A percentile compares a stretch with the other conserved stretches of the same genome.
These are phyloP conservation scores for Tuta absoluta DNA, from an alignment of 2,888 invertebrate species.

Conservation along the genomic window DNA sequence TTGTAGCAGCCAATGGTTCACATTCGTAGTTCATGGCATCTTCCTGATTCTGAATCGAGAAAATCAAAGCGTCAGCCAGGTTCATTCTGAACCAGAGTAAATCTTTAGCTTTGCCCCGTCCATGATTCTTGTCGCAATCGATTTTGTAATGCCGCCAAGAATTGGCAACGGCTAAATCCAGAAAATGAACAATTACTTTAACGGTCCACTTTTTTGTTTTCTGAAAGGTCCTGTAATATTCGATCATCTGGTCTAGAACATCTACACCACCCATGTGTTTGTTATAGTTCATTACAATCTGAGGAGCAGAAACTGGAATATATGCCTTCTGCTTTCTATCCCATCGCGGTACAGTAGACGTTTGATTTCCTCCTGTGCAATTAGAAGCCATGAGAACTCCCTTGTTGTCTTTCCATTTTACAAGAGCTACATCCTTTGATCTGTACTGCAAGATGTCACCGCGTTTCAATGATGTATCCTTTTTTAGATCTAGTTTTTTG, in stretches of 20 bases:
- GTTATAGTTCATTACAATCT: constrained; percentile 31
- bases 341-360: background rate
- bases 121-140: background rate
- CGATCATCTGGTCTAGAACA: constrained; percentile 33
- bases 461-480: constrained; percentile 33
- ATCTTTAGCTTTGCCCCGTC: background rate
- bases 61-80: background rate
- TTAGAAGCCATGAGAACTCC: constrained; percentile 14
- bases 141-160: constrained; percentile 24
- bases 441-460: constrained; percentile 34
- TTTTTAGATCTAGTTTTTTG: constrained; percentile 33
- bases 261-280: constrained; percentile 33
- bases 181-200: constrained; percentile 9
- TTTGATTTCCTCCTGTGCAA: constrained; percentile 1
- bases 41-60: background rate
- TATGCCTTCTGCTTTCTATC: constrained; percentile 32
- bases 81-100: constrained; percentile 9
- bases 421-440: constrained; percentile 27
- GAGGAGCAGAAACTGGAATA: constrained; percentile 31
- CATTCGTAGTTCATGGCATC: background rate
- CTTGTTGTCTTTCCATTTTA: constrained; percentile 37
- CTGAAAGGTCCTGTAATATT: constrained; percentile 34
- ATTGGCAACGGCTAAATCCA: constrained; percentile 12
- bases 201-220: constrained; percentile 32
- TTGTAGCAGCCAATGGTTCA: background rate